Evolutionary conservation across 1,140 invertebrate genomes (phyloP).

Genomic region (Lepeophtheirus salmonis): DNA sequence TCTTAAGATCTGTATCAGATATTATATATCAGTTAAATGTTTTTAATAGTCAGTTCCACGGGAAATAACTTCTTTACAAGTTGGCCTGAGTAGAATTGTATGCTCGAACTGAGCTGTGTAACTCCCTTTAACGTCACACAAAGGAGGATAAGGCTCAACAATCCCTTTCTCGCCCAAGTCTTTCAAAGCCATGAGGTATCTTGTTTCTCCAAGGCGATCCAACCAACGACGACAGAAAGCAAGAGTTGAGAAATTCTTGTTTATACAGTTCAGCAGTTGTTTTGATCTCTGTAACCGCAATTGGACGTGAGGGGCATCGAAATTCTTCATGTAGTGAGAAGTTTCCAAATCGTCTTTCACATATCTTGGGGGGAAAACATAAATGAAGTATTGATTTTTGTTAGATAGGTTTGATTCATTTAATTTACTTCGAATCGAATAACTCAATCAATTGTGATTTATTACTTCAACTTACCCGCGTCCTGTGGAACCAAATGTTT

Average conservation of each 20-base stretch:
- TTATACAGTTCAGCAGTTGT: conserved; percentile 77
- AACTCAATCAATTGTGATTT: background rate
- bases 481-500: conserved; percentile 97
- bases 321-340: conserved; percentile 99
- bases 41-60: conserved; percentile 86
- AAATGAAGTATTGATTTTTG: too few species aligned
- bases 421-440: background rate
- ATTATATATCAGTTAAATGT: too few species aligned
- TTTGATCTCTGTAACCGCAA: conserved; percentile 63
- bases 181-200: conserved; percentile 95
- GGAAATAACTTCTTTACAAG: conserved; percentile 94
- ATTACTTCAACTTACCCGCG: conserved; percentile 23
- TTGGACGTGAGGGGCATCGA: conserved; percentile 77
- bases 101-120: conserved; percentile 99
- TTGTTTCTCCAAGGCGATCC: conserved; percentile 83
- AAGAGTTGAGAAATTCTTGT: conserved; percentile 91
- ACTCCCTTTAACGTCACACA: conserved; percentile 91
- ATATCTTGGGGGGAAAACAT: conserved; percentile 37
- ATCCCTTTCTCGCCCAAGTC: conserved; percentile 90
- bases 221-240: conserved; percentile 98
- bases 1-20: background rate
- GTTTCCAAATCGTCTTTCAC: conserved; percentile 98
- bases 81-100: conserved; percentile 87
- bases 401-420: too few species aligned
- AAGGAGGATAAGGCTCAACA: conserved; percentile 89